Evolutionary conservation across 2,888 invertebrate species (phyloP).

Genomic region (Tridacna crocea): DNA sequence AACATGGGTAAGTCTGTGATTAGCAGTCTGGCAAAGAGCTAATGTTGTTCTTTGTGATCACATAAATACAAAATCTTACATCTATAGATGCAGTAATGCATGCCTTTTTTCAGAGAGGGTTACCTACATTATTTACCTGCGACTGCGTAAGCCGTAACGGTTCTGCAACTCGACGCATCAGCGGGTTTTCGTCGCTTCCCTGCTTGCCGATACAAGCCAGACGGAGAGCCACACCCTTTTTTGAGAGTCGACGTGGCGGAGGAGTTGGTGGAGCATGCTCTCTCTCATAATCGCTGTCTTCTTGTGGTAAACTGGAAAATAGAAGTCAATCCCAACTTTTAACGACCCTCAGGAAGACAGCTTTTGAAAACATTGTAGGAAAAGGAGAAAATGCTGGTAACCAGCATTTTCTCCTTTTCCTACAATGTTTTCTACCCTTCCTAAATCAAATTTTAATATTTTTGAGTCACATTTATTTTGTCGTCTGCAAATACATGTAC

Average conservation of each 20-base stretch:
- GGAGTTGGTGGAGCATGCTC: constrained; percentile 87
- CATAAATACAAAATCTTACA: too few relatives aligned
- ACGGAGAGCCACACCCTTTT: constrained; percentile 81
- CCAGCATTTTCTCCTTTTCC: too few relatives aligned
- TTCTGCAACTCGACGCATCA: constrained; percentile 86
- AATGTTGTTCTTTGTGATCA: too few relatives aligned
- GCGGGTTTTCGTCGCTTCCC: constrained; percentile 85
- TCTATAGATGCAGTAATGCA: neutral
- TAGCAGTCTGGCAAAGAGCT: too few relatives aligned
- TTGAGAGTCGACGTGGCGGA: constrained; percentile 82
- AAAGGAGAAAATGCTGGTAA: too few relatives aligned
- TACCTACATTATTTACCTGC: constrained; percentile 78
- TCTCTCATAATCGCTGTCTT: constrained; percentile 83
- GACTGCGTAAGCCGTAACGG: constrained; percentile 89
- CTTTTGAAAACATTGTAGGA: too few relatives aligned
- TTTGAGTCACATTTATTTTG: too few relatives aligned
- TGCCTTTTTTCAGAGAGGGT: constrained; percentile 5
- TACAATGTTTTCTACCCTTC: too few relatives aligned
- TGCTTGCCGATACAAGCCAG: constrained; percentile 84
- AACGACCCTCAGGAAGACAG: too few relatives aligned
- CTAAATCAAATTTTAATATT: too few relatives aligned
- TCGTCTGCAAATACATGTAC: too few relatives aligned
- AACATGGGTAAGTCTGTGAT: too few relatives aligned
- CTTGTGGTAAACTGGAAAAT: constrained; percentile 81
- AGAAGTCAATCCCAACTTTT: neutral